These are phyloP conservation scores for Glaucomys volans DNA, from an alignment of 2,113 vertebrate genomes.

Conservation along the genomic window DNA sequence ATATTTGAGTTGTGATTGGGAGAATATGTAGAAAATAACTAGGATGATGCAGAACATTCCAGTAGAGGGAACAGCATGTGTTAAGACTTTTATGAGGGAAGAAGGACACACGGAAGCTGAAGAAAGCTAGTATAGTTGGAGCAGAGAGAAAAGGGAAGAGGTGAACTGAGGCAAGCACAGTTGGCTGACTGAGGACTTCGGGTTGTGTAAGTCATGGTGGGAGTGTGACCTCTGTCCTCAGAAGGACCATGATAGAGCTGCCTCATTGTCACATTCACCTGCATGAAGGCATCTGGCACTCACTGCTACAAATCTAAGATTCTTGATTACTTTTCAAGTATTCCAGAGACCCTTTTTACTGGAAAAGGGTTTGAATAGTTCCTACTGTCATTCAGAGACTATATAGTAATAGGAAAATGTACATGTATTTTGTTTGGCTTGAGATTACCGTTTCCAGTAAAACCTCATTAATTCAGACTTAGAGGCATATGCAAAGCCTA, in stretches of 20 bases:
- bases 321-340: background rate
- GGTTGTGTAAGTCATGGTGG: background rate
- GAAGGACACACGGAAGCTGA: background rate
- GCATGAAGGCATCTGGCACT: background rate
- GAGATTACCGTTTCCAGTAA: conserved; percentile 1
- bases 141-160: background rate
- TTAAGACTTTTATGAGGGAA: background rate
- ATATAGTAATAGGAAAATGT: background rate
- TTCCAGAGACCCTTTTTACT: background rate
- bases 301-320: background rate
- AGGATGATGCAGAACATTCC: background rate
- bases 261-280: background rate
- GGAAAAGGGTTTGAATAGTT: background rate
- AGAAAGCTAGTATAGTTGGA: background rate
- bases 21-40: background rate
- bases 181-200: background rate
- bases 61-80: background rate
- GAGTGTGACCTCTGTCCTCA: background rate
- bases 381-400: conserved; percentile 2
- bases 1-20: background rate
- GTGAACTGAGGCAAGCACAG: background rate
- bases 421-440: background rate
- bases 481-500: background rate
- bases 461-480: background rate
- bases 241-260: background rate